Evolutionary conservation across 1,140 invertebrate genomes (phyloP).

Genomic region (Bombus soroeensis): DNA sequence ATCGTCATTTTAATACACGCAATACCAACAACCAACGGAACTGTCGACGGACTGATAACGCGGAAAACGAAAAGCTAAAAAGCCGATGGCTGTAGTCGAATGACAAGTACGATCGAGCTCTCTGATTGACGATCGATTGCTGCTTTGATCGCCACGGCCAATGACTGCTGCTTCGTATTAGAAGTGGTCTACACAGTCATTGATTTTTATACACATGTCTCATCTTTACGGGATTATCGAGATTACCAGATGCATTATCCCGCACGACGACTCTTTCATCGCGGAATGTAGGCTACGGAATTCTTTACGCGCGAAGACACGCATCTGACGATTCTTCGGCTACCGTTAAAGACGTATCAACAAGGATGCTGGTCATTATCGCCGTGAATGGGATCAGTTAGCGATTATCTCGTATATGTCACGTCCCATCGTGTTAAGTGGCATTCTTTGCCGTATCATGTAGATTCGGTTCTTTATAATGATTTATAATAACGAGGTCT

Average conservation of each 20-base stretch:
- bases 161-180: background rate
- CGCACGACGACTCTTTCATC: background rate
- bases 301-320: background rate
- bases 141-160: slow-evolving; percentile 3
- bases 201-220: too few relatives aligned
- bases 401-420: background rate
- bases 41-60: slow-evolving; percentile 13
- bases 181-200: background rate
- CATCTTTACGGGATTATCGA: background rate
- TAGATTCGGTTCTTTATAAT: background rate
- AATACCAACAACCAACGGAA: background rate
- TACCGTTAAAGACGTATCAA: slow-evolving; percentile 22
- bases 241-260: slow-evolving; percentile 8
- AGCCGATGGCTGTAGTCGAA: slow-evolving; percentile 1
- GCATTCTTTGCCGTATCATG: background rate
- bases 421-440: background rate
- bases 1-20: slow-evolving; percentile 22
- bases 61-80: slow-evolving; percentile 16
- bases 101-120: slow-evolving; percentile 23
- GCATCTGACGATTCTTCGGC: background rate
- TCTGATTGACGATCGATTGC: slow-evolving; percentile 23
- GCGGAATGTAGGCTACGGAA: background rate
- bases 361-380: background rate
- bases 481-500: too few relatives aligned
- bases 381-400: background rate